A percentile compares a stretch with the other conserved stretches of the same genome.
Conservation (phyloP, 1,140 invertebrate genomes). For the Drusus annulatus region DNA sequence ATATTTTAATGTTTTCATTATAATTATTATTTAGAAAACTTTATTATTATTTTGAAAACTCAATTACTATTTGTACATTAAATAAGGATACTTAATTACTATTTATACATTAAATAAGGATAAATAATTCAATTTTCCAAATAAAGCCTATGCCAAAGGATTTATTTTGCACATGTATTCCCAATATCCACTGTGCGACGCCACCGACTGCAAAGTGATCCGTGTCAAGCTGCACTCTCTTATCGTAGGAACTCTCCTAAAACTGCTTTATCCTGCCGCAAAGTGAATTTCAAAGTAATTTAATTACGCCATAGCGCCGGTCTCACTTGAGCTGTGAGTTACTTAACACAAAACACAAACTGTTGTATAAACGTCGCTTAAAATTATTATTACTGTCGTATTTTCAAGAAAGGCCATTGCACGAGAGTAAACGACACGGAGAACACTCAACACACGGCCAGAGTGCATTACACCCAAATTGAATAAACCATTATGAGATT, state of each 20-base stretch:
- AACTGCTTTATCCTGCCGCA: neutral
- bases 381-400: neutral
- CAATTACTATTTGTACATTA: too few species aligned
- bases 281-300: conserved; percentile 1
- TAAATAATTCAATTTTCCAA: too few species aligned
- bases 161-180: too few species aligned
- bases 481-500: neutral
- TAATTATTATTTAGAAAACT: too few species aligned
- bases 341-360: neutral
- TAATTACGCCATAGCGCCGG: neutral
- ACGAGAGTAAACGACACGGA: neutral
- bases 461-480: conserved; percentile 16
- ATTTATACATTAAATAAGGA: too few species aligned
- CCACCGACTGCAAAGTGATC: too few species aligned
- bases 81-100: too few species aligned
- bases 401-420: neutral
- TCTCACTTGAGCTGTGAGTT: neutral
- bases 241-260: neutral
- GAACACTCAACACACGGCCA: neutral
- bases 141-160: too few species aligned
- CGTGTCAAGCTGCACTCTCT: too few species aligned
- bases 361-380: neutral
- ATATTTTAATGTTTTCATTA: too few species aligned
- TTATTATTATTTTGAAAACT: too few species aligned
- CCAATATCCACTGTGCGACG: too few species aligned